Conservation (phyloP, 1,140 invertebrate genomes). For the Halotydeus destructor region DNA sequence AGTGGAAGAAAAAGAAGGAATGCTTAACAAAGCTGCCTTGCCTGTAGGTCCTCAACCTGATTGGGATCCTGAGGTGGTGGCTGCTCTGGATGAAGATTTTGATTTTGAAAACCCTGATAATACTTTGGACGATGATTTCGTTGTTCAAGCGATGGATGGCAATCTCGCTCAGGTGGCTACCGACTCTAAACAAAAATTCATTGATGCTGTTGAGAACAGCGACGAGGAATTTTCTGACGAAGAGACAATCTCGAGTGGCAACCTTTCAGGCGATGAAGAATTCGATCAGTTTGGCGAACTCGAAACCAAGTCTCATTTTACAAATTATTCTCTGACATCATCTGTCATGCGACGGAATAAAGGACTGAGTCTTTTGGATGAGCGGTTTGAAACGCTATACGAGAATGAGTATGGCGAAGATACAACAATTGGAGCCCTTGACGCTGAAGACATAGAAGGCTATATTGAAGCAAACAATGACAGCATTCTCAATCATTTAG, state of each 20-base stretch:
- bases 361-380: conserved; percentile 48
- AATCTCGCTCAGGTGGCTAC: background rate
- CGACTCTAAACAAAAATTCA: background rate
- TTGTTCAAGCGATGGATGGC: conserved; percentile 11
- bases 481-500: conserved; percentile 5
- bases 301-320: conserved; percentile 69
- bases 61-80: conserved; percentile 78
- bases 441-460: conserved; percentile 13
- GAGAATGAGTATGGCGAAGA: conserved; percentile 46
- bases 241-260: conserved; percentile 4
- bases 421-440: conserved; percentile 58
- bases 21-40: conserved; percentile 60
- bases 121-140: conserved; percentile 41
- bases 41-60: conserved; percentile 47
- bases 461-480: conserved; percentile 7
- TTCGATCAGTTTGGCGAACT: conserved; percentile 29
- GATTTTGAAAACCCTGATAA: conserved; percentile 60
- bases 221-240: conserved; percentile 6
- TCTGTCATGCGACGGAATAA: conserved; percentile 70
- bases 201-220: too few species aligned
- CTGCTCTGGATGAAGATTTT: conserved; percentile 79
- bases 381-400: conserved; percentile 49
- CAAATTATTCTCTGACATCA: conserved; percentile 80
- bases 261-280: background rate
- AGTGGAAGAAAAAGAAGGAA: conserved; percentile 63